phyloP scores from a whole-genome alignment of 2,797 vertebrate genomes.

The Alfaro cultratus region DNA sequence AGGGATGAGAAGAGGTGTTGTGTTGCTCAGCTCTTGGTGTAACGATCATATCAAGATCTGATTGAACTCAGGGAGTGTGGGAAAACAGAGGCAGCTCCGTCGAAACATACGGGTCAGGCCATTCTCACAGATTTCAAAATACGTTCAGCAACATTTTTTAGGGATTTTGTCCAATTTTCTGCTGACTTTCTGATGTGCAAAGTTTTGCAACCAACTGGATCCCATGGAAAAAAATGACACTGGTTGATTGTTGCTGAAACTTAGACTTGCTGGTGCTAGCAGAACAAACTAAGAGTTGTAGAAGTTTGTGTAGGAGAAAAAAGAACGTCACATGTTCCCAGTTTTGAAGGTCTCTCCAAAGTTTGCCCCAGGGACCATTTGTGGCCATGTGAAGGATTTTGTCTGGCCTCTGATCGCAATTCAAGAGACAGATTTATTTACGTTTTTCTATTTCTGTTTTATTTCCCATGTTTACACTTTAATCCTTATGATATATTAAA shows the following conservation, averaged over 20 bases:
- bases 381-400: neutral
- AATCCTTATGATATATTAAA: neutral
- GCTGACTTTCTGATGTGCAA: conserved; percentile 35
- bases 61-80: conserved; percentile 41
- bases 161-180: conserved; percentile 18
- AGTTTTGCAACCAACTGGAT: conserved; percentile 34
- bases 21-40: conserved; percentile 48
- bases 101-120: conserved; percentile 43
- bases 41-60: conserved; percentile 58
- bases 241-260: neutral
- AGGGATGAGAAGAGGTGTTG: conserved; percentile 62
- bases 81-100: conserved; percentile 50
- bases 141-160: conserved; percentile 31
- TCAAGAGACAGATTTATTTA: neutral
- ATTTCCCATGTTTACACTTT: neutral
- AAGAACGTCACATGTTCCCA: neutral
- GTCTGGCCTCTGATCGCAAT: neutral
- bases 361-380: neutral
- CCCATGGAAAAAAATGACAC: neutral
- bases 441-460: neutral
- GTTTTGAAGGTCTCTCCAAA: neutral
- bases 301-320: conserved; percentile 1
- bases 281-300: neutral
- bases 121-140: conserved; percentile 52
- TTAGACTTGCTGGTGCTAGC: neutral